Evolutionary conservation across 2,113 vertebrate species (phyloP).

Genomic region (Pristiophorus japonicus): DNA sequence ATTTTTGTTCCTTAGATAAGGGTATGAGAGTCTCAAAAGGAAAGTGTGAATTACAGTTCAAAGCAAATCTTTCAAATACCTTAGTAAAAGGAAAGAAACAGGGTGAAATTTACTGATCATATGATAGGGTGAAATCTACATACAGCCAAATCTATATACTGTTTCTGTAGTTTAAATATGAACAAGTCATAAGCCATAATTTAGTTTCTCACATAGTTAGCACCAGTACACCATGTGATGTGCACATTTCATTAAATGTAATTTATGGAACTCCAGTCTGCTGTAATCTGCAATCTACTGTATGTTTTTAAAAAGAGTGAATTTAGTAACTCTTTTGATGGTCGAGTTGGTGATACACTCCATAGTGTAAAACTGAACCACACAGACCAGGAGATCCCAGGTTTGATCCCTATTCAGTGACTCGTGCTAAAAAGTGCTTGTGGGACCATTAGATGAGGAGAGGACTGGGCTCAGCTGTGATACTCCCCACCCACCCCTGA

Average conservation of each 20-base stretch:
- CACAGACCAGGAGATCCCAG: no score
- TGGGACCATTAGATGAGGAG: no score
- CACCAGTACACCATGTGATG: background rate
- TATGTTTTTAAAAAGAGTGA: background rate
- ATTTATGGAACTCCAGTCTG: background rate
- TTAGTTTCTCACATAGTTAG: background rate
- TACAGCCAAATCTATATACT: background rate
- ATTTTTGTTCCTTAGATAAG: background rate
- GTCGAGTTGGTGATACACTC: background rate
- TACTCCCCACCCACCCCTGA: no score
- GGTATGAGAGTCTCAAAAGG: background rate
- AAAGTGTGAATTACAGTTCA: background rate
- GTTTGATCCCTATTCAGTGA: no score
- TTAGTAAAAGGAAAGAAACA: background rate
- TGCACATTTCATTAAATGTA: background rate
- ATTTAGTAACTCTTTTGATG: background rate
- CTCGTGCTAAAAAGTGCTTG: no score
- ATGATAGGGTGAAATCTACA: background rate
- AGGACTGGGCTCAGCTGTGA: no score
- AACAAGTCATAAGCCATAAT: background rate
- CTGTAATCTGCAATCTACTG: background rate
- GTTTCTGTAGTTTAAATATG: background rate
- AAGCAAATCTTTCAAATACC: background rate
- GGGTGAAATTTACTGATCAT: background rate
- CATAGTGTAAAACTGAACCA: background rate